These are phyloP conservation scores for Asbolus verrucosus DNA, from an alignment of 1,140 invertebrate species.

Conservation along the genomic window DNA sequence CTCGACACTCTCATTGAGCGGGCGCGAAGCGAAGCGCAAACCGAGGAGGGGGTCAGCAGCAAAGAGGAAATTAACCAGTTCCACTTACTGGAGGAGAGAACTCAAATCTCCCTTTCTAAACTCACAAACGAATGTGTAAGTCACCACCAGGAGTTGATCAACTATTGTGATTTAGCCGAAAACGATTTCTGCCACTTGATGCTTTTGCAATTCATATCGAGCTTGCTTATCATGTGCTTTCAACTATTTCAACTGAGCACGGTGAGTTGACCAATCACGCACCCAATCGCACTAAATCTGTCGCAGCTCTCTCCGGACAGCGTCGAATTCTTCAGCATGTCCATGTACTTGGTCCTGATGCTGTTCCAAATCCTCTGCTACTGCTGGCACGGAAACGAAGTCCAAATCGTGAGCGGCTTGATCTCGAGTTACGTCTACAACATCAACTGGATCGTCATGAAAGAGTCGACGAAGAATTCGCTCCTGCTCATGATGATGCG, in stretches of 20 bases:
- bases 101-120: neutral
- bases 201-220: conserved; percentile 47
- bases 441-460: conserved; percentile 52
- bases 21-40: neutral
- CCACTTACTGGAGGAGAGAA: too few species aligned
- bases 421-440: conserved; percentile 49
- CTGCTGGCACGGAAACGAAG: conserved; percentile 50
- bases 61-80: too few species aligned
- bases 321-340: conserved; percentile 44
- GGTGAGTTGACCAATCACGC: conserved; percentile 7
- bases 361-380: conserved; percentile 48
- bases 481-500: conserved; percentile 66
- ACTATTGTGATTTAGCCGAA: conserved; percentile 41
- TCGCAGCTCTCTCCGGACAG: neutral
- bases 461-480: conserved; percentile 60
- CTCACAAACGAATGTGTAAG: conserved; percentile 5
- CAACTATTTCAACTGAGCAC: conserved; percentile 50
- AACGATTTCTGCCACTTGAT: conserved; percentile 41
- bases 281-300: neutral
- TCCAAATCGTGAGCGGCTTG: conserved; percentile 52
- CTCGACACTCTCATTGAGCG: conserved; percentile 22
- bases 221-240: conserved; percentile 46
- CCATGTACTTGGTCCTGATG: conserved; percentile 41
- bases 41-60: neutral
- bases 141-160: conserved; percentile 48